Evolutionary conservation across 2,888 invertebrate genomes (phyloP), one percentile per base, ranked within the genome.

Genomic region (Macroteleia sp.): DNA sequence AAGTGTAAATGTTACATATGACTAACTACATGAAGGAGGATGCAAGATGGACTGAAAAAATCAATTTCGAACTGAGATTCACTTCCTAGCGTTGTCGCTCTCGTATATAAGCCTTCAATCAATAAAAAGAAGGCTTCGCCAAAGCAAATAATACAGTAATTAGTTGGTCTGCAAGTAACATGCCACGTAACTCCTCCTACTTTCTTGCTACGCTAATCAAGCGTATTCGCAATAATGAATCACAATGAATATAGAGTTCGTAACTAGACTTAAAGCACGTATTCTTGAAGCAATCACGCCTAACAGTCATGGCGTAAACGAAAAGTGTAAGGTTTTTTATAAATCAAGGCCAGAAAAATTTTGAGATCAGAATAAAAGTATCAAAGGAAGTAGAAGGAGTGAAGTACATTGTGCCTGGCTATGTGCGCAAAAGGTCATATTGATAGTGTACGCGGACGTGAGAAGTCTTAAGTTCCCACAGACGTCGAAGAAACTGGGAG

Each of bases 381-480:
- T 5, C 25, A 22, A 42, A 25, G 22, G 28, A 39, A 52, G 52
- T 14, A 25, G 17, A 16, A 32, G 36, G 14, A 57, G 66, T 52
- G 17, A 8, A 25, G 70, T 70, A 67, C 64, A 56, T 64, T 59
- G 70, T 74, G 42, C 42, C 28, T 12, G 54, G 30, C 41, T 34
- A 3, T 9, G 17, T 25, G 36, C 64, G 48, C 62, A 67, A 56
- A 70, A 79, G 67, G 79, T 78, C 69, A 73, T 41, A 67, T 41
- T 69, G 74, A 80, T 73, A 75, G 76, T 46, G 79, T 66, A 62
- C 71, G 71, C 75, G 80, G 82, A 87, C 87, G 89, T 89, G 86
- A 89, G 89, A 89, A 89, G 87, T 76, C 84, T 82, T 59, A 80
- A 76, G 87, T 89, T 89, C 89, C 89, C 89, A 89, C 89, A 90